phyloP scores from a whole-genome alignment of 2,797 vertebrate genomes.

The Naso thynnoides region DNA sequence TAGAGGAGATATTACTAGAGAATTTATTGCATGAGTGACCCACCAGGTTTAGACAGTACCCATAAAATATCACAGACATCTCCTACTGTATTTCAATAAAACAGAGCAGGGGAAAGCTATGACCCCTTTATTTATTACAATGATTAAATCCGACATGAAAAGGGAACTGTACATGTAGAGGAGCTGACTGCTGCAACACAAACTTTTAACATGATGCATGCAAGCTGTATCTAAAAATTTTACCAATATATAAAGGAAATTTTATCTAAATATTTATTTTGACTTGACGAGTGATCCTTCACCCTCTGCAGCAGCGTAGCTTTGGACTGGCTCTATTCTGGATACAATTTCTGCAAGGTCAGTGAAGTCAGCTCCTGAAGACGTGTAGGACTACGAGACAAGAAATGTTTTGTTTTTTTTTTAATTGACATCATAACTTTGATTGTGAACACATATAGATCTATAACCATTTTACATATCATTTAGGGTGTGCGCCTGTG shows the following conservation, averaged over 20 bases:
- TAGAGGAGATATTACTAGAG: conserved; percentile 43
- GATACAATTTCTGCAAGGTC: conserved; percentile 97
- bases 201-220: not conserved
- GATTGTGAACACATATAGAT: not conserved
- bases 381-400: conserved; percentile 81
- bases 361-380: conserved; percentile 92
- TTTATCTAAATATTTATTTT: not conserved
- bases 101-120: conserved; percentile 13
- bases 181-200: not conserved
- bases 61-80: conserved; percentile 46
- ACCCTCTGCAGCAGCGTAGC: conserved; percentile 90
- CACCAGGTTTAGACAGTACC: conserved; percentile 1
- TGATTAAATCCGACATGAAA: conserved; percentile 19
- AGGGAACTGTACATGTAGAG: not conserved
- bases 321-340: conserved; percentile 93
- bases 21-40: conserved; percentile 38
- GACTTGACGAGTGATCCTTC: conserved; percentile 45
- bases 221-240: not conserved
- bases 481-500: not conserved
- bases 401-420: conserved; percentile 16
- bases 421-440: not conserved
- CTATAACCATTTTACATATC: too few species aligned
- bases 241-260: not conserved
- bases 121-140: conserved; percentile 38
- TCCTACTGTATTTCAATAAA: conserved; percentile 33